Percentiles rank a stretch among this genome's conserved stretches.
phyloP scores from a whole-genome alignment of 2,797 vertebrate species.

The Sebastes dallii region DNA sequence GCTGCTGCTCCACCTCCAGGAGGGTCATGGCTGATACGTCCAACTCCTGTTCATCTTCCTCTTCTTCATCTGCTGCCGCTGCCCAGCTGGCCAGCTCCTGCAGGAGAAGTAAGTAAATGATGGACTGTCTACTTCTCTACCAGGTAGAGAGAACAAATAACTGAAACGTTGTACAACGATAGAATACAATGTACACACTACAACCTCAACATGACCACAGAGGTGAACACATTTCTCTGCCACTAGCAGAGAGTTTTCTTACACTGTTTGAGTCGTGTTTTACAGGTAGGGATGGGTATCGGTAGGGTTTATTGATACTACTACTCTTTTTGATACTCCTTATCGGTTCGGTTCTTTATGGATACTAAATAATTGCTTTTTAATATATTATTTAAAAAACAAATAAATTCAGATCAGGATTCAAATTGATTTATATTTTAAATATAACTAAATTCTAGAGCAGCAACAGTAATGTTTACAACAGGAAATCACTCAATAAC shows the following conservation, averaged over 20 bases:
- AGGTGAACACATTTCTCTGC: neutral
- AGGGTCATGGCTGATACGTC: slow-evolving; percentile 71
- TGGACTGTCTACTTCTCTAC: neutral
- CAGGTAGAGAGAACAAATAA: neutral
- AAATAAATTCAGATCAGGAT: too few relatives aligned
- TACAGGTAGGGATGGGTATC: too few relatives aligned
- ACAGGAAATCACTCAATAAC: too few relatives aligned
- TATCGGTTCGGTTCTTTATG: too few relatives aligned
- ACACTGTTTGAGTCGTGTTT: neutral
- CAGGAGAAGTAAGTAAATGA: neutral
- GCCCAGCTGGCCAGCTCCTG: slow-evolving; percentile 87
- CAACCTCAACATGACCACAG: neutral
- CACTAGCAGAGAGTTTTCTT: too few relatives aligned
- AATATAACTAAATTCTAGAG: too few relatives aligned
- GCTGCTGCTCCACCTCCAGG: slow-evolving; percentile 83
- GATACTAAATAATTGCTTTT: too few relatives aligned
- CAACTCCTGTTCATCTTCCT: slow-evolving; percentile 27
- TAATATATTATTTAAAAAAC: too few relatives aligned
- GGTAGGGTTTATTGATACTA: too few relatives aligned
- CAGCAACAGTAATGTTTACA: too few relatives aligned
- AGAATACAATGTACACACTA: neutral
- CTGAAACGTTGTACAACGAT: neutral
- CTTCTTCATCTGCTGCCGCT: slow-evolving; percentile 63
- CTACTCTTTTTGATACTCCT: too few relatives aligned
- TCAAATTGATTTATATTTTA: too few relatives aligned